Evolutionary conservation across 2,888 invertebrate genomes (phyloP), one percentile per base, ranked within the genome.

Genomic region (Brachycybe producta): DNA sequence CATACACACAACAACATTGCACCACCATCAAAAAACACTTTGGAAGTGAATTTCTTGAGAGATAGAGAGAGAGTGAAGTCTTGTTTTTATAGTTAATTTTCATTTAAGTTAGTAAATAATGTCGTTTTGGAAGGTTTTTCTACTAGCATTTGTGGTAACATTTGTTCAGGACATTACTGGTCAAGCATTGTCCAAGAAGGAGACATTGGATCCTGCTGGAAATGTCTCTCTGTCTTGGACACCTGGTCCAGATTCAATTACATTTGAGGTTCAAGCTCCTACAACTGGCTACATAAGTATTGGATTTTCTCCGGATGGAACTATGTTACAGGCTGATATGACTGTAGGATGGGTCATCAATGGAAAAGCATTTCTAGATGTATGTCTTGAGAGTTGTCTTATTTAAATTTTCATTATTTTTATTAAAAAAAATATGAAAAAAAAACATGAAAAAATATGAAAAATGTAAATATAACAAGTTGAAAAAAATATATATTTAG

Each of bases 341-440:
- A 42, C 28, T 28, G 30, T 39, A 17, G 49, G 49, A 28, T 42
- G 32, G 39, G 49, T 49, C 24, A 39, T 27, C 23, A 49, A 49
- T 27, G 49, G 41, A 27, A 42, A 49, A 42, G 21, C 49, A 11
- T 26, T 39, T 30, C 19, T 49, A 15, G 19, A 42, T 21, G 49
- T 49, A 32, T n/a, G 35, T 13, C n/a, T n/a, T n/a, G n/a, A n/a
- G n/a, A n/a, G 8, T 30, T 30, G 13, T 11, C 8, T 11, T 30
- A 30, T 11, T 30, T 30, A 11, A 30, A 11, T 8, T 5, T 5
- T 19, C 15, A 11, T 5, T 36, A 11, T 36, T 36, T 8, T 36
- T 36, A 36, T 5, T 8, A 36, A 36, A 36, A 36, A 5, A 36
- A 36, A 36, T 36, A 7, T 36, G n/a, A 36, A 8, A 36, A 8